Evolutionary conservation across 2,113 vertebrate genomes (phyloP).

Genomic region (Pristiophorus japonicus): DNA sequence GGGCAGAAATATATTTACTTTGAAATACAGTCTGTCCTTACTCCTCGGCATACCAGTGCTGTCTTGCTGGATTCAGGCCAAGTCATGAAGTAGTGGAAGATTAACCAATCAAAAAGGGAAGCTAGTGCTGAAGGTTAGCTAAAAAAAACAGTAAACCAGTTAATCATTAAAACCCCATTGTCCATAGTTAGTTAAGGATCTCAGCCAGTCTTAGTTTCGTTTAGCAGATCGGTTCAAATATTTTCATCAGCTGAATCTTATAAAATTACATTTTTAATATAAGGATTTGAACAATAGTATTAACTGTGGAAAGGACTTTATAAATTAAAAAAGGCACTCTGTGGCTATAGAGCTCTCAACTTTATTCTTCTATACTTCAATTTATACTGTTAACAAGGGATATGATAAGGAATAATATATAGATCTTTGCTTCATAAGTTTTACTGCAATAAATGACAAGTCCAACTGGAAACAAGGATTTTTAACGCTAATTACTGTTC

Average conservation of each 20-base stretch:
- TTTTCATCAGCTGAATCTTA: not conserved
- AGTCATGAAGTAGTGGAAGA: not conserved
- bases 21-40: not conserved
- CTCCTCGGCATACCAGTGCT: not conserved
- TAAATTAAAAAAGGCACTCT: not conserved
- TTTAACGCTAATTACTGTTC: not conserved
- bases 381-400: not conserved
- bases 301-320: not conserved
- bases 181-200: not conserved
- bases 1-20: not conserved
- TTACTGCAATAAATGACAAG: not conserved
- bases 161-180: not conserved
- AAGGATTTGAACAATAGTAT: not conserved
- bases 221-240: not conserved
- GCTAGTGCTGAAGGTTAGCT: constrained; percentile 9
- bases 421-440: not conserved
- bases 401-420: not conserved
- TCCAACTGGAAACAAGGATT: not conserved
- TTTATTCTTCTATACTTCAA: not conserved
- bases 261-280: not conserved
- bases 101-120: not conserved
- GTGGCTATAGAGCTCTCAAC: not conserved
- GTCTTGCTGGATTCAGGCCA: not conserved
- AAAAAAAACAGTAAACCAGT: not conserved
- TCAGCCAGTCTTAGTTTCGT: not conserved